phyloP scores from a whole-genome alignment of 2,888 invertebrate species.

The Andrena minutula region DNA sequence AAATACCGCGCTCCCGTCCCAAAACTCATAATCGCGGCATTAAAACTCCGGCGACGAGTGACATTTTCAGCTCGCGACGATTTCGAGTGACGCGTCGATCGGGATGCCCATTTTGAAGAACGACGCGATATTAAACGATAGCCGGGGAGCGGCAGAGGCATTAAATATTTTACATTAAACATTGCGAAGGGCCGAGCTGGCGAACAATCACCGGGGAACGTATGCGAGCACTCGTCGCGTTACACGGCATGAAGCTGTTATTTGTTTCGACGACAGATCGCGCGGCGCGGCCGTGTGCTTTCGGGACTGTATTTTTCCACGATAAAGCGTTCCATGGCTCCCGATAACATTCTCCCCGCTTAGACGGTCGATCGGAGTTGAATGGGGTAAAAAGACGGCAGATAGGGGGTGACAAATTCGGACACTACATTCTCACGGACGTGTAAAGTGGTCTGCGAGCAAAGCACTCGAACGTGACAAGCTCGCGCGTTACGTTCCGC shows the following conservation, averaged over 20 bases:
- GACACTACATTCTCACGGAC: slow-evolving; percentile 41
- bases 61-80: slow-evolving; percentile 16
- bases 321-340: slow-evolving; percentile 20
- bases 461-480: neutral
- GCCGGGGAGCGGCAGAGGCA: neutral
- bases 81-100: slow-evolving; percentile 30
- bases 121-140: neutral
- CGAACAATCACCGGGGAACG: neutral
- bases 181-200: neutral
- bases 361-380: slow-evolving; percentile 45
- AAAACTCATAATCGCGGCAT: slow-evolving; percentile 14
- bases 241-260: slow-evolving; percentile 5
- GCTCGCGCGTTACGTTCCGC: slow-evolving; percentile 5
- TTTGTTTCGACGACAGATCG: slow-evolving; percentile 19
- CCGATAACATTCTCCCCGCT: slow-evolving; percentile 44
- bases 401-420: slow-evolving; percentile 59
- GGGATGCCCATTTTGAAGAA: neutral
- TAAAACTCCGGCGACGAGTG: neutral
- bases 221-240: neutral
- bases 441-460: slow-evolving; percentile 10
- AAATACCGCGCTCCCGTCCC: neutral
- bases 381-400: slow-evolving; percentile 47
- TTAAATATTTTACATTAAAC: slow-evolving; percentile 38
- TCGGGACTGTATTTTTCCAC: slow-evolving; percentile 25
- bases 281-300: neutral